phyloP scores from a whole-genome alignment of 2,797 vertebrate genomes.

The Acrossocheilus fasciatus region DNA sequence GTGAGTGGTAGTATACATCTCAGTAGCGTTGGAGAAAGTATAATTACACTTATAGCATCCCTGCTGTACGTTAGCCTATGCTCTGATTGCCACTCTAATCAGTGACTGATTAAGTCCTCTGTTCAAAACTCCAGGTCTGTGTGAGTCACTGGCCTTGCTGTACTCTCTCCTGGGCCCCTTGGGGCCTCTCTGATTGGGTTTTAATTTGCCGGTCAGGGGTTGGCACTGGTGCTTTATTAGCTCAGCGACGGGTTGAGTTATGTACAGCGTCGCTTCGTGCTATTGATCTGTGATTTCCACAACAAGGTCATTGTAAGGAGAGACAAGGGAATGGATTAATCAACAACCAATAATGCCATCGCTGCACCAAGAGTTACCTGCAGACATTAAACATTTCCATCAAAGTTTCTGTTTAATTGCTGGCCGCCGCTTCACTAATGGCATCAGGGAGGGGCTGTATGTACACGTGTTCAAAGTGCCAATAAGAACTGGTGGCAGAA shows the following conservation, averaged over 20 bases:
- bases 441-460: slow-evolving; percentile 62
- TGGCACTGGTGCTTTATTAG: slow-evolving; percentile 55
- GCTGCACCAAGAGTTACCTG: slow-evolving; percentile 39
- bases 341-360: slow-evolving; percentile 64
- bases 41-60: slow-evolving; percentile 40
- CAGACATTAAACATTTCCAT: slow-evolving; percentile 65
- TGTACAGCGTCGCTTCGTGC: slow-evolving; percentile 45
- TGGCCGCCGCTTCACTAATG: slow-evolving; percentile 64
- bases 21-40: neutral
- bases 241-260: slow-evolving; percentile 53
- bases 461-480: neutral
- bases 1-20: slow-evolving; percentile 42
- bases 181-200: slow-evolving; percentile 70
- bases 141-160: slow-evolving; percentile 56
- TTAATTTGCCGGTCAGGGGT: slow-evolving; percentile 80
- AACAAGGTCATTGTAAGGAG: slow-evolving; percentile 56
- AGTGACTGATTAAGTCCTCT: slow-evolving; percentile 62
- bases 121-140: slow-evolving; percentile 57
- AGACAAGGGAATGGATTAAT: slow-evolving; percentile 70
- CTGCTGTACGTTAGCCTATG: slow-evolving; percentile 41
- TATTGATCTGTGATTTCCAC: slow-evolving; percentile 62
- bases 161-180: slow-evolving; percentile 40
- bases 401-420: slow-evolving; percentile 67
- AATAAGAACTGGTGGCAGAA: neutral
- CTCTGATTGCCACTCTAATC: slow-evolving; percentile 62